Evolutionary conservation across 2,797 vertebrate species (phyloP).

Genomic region (Acanthurus tractus): DNA sequence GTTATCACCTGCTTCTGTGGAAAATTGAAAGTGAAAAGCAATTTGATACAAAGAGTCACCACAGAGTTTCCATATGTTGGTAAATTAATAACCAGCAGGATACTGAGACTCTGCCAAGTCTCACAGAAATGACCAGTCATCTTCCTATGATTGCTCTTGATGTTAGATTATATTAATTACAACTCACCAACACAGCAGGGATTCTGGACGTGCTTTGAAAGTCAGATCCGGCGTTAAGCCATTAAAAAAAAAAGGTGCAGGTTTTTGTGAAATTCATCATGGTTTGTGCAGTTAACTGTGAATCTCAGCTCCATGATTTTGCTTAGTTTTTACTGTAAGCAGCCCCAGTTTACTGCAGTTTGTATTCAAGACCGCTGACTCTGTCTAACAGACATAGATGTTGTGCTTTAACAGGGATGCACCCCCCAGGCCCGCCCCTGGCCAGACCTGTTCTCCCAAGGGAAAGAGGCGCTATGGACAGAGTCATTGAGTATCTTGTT

Average conservation of each 20-base stretch:
- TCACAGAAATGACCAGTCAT: conserved; percentile 97
- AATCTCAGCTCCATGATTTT: conserved; percentile 35
- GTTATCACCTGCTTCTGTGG: conserved; percentile 85
- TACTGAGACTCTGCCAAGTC: conserved; percentile 96
- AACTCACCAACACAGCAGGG: conserved; percentile 90
- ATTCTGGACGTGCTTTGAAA: conserved; percentile 84
- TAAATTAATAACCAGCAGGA: conserved; percentile 99
- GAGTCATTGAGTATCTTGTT: conserved; percentile 97
- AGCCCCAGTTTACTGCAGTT: conserved; percentile 40
- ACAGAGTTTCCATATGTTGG: conserved; percentile 98
- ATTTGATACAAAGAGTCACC: conserved; percentile 93
- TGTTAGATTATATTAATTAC: conserved; percentile 98
- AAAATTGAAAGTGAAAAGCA: conserved; percentile 91
- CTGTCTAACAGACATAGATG: conserved; percentile 48
- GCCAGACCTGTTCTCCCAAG: conserved; percentile 94
- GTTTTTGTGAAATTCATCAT: conserved; percentile 70
- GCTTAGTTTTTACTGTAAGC: conserved; percentile 20
- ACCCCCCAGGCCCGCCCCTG: conserved; percentile 97
- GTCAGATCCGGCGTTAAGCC: conserved; percentile 81
- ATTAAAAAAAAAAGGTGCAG: conserved; percentile 76
- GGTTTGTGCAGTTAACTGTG: conserved; percentile 61
- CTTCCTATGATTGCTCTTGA: conserved; percentile 96
- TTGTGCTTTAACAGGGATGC: conserved; percentile 88
- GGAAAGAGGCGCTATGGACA: conserved; percentile 93
- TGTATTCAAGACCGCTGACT: conserved; percentile 34